Percentiles rank a stretch among this genome's conserved stretches.
These are phyloP conservation scores for Triplophysa siluroides DNA, from an alignment of 2,113 vertebrate species.

Conservation along the genomic window DNA sequence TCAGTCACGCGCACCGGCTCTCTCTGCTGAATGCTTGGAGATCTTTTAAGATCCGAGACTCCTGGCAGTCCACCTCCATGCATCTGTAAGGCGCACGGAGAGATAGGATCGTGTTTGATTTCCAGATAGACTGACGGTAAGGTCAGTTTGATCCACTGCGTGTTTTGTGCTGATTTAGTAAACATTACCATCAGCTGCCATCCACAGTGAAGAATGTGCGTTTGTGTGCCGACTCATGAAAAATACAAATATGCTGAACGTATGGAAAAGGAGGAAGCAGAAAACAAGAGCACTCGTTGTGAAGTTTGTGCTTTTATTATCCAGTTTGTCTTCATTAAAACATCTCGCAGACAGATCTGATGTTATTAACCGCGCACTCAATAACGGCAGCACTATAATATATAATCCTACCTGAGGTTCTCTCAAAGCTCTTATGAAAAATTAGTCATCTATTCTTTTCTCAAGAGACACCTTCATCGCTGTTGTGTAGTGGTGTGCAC, in stretches of 20 bases:
- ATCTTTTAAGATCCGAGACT: neutral
- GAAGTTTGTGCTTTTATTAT: neutral
- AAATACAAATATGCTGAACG: neutral
- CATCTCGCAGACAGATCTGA: neutral
- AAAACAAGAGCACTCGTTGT: neutral
- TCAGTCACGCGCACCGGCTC: neutral
- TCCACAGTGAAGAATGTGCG: neutral
- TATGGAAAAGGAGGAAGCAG: neutral
- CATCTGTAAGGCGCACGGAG: neutral
- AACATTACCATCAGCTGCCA: neutral
- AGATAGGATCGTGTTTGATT: neutral
- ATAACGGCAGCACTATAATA: neutral
- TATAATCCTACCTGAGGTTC: too few relatives aligned
- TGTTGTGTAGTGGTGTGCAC: too few relatives aligned
- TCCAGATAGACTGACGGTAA: neutral
- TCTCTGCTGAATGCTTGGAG: neutral
- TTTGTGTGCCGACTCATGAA: neutral
- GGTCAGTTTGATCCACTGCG: neutral
- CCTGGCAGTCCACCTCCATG: neutral
- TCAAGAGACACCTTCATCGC: too few relatives aligned
- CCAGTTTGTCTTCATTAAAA: slow-evolving; percentile 4
- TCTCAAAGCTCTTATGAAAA: too few relatives aligned
- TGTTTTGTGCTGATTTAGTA: neutral
- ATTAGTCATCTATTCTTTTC: too few relatives aligned
- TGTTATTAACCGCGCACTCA: neutral